Evolutionary conservation across 2,888 invertebrate genomes (phyloP), one percentile per base, ranked within the genome.

Genomic region (Hirtodrosophila alboralis): DNA sequence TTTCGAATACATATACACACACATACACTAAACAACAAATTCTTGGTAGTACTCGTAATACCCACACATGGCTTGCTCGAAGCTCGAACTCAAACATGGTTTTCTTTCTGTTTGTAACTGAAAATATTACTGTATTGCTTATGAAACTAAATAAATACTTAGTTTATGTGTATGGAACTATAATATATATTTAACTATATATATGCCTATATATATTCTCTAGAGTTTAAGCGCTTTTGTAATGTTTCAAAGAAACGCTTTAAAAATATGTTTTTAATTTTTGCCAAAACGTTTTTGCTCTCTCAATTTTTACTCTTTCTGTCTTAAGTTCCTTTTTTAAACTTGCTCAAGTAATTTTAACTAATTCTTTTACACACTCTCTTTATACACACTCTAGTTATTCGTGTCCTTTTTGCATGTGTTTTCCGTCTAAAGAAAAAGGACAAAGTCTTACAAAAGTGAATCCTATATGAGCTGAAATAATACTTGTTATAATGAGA

Each of bases 191-290:
- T 38, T 31, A 31, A 49, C 41, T 33, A 56, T 69, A 61, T 61
- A 66, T 53, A 57, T 53, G 34, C 9, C 21, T 26, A 27, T 48
- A 47, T 60, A 56, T 61, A 64, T 54, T 49, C 53, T 60, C 47
- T 70, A 75, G 62, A 57, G 60, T 59, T n/a, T 75, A 71, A 75
- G 60, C 64, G 79, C 84, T 84, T 77, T 77, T 75, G 72, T 84
- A 77, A 79, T 80, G 72, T 70, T 75, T 61, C 65, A 69, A 71
- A 65, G 62, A 69, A 78, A 69, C 38, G 60, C 51, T 72, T 74
- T 52, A 60, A 49, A 37, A 59, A 47, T 41, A 27, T 18, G 8
- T 27, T 57, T 57, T 44, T 34, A 4, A 23, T 31, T 66, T 66
- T 41, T 57, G 80, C 67, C 47, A 62, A 58, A 30, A 47, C n/a